A percentile compares a stretch with the other conserved stretches of the same genome.
These are phyloP conservation scores for Lepus townsendii DNA, from an alignment of 2,797 vertebrate species.

Conservation along the genomic window DNA sequence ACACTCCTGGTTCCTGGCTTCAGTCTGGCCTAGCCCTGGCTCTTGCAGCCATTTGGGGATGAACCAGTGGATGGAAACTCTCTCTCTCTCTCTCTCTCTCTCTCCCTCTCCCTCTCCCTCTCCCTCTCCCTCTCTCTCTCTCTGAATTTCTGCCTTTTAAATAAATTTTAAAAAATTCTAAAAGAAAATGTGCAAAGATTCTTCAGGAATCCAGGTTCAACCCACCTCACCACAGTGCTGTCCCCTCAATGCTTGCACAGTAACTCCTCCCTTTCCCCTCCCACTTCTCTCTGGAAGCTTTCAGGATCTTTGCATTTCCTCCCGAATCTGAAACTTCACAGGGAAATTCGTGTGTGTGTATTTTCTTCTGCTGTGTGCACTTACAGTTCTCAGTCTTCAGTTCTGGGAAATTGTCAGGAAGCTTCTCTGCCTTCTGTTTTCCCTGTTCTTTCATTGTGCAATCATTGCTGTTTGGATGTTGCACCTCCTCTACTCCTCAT, in stretches of 20 bases:
- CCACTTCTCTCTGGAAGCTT: neutral
- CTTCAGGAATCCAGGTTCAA: too few relatives aligned
- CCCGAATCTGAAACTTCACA: conserved; percentile 15
- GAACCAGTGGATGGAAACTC: too few relatives aligned
- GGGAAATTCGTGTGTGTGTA: conserved; percentile 22
- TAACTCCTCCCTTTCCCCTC: neutral
- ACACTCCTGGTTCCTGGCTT: too few relatives aligned
- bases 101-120: too few relatives aligned
- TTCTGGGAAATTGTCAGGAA: conserved; percentile 48
- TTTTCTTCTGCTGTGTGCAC: conserved; percentile 56
- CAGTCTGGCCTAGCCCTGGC: too few relatives aligned
- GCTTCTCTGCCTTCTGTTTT: conserved; percentile 48
- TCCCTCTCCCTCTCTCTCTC: too few relatives aligned
- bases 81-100: too few relatives aligned
- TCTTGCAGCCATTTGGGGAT: too few relatives aligned
- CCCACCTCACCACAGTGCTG: too few relatives aligned
- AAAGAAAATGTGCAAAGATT: neutral
- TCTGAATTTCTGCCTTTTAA: too few relatives aligned
- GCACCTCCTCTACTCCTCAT: neutral
- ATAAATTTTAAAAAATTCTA: too few relatives aligned
- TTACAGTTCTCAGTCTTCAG: conserved; percentile 9
- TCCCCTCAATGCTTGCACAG: neutral
- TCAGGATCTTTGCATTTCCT: conserved; percentile 30
- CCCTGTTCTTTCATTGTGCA: neutral
- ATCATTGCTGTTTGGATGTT: neutral